Evolutionary conservation across 2,113 vertebrate species (phyloP), one percentile per base, ranked within the genome.

Genomic region (Capra hircus): DNA sequence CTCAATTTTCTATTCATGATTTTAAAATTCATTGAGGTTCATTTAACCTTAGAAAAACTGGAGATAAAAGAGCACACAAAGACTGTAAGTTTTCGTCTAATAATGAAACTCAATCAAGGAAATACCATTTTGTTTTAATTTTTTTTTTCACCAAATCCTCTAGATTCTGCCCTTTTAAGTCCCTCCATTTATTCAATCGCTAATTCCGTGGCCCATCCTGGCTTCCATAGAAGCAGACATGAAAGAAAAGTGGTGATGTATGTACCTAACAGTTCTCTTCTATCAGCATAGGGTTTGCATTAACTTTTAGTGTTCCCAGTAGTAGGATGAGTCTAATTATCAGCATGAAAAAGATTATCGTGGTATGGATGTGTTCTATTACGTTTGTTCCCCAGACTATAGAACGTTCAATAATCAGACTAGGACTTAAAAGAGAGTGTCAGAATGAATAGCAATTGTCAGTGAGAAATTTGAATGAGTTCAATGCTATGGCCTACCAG

Each of bases 161-260:
- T 81, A 89, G 40, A 91, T 85, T 82, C 43, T 86, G 27, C 43
- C 40, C 50, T 87, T 90, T 88, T 57, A 90, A 88, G 50, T 67
- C 7, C 36, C 19, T 86, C 27, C 33, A 89, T 55, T 48, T 78
- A 62, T 62, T 62, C 28, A 28, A 53, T 55, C 43, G 45, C 52
- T 85, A 40, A 89, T 82, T 95, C 48, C 3, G 9, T 59, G 52
- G 13, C 40, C 27, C 21, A 5, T 82, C 48, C 52, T 52, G 43
- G 45, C 52, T 82, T 96, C 36, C 36, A 25, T 23, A 80, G 55
- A 23, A 50, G 48, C 55, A 78, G 16, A 33, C 80, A 43, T n/a
- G 43, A 90, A 97, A 92, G 78, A 82, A 91, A 59, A 92, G 85
- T 86, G n/a, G 89, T 55, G 13, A 96, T 77, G 36, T 55, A n/a